Conservation (phyloP, 2,888 invertebrate genomes). For the Microlaimidae sp. region DNA sequence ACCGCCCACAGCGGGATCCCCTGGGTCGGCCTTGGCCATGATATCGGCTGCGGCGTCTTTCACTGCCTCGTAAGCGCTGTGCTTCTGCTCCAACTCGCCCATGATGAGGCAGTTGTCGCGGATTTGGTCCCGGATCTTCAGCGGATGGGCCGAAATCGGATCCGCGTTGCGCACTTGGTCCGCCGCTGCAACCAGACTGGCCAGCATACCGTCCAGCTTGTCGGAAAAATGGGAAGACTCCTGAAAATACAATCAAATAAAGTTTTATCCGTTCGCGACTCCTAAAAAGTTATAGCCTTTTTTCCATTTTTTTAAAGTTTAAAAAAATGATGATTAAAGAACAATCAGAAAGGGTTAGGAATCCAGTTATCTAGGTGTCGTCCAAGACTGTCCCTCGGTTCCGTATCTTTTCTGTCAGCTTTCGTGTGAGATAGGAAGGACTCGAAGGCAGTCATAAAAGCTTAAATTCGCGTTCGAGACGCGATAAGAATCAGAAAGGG, state of each 20-base stretch:
- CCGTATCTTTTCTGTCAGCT: no score
- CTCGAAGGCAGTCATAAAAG: no score
- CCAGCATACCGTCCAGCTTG: conserved; percentile 85
- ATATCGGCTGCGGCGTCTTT: conserved; percentile 76
- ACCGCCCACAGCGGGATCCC: conserved; percentile 66
- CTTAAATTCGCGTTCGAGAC: no score
- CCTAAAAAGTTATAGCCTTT: conserved; percentile 16
- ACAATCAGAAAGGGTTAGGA: no score
- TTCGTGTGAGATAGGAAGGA: no score
- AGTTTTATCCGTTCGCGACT: no score
- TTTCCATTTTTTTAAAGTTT: conserved; percentile 38
- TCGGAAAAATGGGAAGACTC: conserved; percentile 61
- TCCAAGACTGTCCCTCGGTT: no score
- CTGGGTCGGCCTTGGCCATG: conserved; percentile 67
- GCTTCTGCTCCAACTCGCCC: conserved; percentile 70
- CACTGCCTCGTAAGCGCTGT: conserved; percentile 74
- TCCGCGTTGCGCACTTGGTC: conserved; percentile 57
- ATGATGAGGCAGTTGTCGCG: conserved; percentile 75
- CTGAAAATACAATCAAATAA: no score
- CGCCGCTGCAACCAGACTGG: conserved; percentile 65
- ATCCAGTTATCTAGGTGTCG: no score
- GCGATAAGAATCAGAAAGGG: no score
- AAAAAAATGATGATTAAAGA: no score
- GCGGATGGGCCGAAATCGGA: conserved; percentile 85
- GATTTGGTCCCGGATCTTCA: conserved; percentile 82